phyloP scores from a whole-genome alignment of 2,113 vertebrate genomes.

The Rhadina sibilatrix region DNA sequence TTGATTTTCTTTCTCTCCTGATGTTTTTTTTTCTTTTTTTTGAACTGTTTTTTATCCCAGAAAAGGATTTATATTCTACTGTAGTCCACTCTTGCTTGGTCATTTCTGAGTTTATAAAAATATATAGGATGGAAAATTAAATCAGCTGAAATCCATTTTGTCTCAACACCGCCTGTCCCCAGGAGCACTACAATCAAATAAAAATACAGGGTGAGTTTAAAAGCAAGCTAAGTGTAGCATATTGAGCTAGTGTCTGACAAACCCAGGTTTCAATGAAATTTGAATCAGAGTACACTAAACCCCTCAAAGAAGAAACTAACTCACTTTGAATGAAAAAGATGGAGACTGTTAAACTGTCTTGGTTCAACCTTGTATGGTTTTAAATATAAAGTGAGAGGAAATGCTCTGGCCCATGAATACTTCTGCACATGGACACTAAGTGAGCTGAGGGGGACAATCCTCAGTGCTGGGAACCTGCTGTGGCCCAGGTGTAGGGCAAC shows the following conservation, averaged over 20 bases:
- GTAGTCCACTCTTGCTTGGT: slow-evolving; percentile 15
- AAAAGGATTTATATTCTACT: slow-evolving; percentile 51
- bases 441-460: not conserved
- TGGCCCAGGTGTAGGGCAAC: not conserved
- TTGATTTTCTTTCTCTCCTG: not conserved
- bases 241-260: slow-evolving; percentile 7
- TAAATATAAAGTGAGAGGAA: not conserved
- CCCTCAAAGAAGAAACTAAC: not conserved
- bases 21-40: slow-evolving; percentile 35
- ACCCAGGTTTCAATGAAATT: not conserved
- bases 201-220: slow-evolving; percentile 43
- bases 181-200: slow-evolving; percentile 55
- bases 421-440: not conserved
- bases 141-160: slow-evolving; percentile 65
- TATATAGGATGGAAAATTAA: slow-evolving; percentile 65
- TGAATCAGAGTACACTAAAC: not conserved
- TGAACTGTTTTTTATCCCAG: slow-evolving; percentile 56
- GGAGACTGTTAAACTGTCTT: not conserved
- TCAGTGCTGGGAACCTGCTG: not conserved
- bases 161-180: slow-evolving; percentile 33
- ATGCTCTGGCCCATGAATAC: not conserved
- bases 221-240: slow-evolving; percentile 39
- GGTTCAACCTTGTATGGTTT: not conserved
- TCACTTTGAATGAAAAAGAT: not conserved
- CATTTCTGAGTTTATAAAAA: slow-evolving; percentile 62